phyloP scores from a whole-genome alignment of 1,140 invertebrate genomes.

The Spodoptera frugiperda region DNA sequence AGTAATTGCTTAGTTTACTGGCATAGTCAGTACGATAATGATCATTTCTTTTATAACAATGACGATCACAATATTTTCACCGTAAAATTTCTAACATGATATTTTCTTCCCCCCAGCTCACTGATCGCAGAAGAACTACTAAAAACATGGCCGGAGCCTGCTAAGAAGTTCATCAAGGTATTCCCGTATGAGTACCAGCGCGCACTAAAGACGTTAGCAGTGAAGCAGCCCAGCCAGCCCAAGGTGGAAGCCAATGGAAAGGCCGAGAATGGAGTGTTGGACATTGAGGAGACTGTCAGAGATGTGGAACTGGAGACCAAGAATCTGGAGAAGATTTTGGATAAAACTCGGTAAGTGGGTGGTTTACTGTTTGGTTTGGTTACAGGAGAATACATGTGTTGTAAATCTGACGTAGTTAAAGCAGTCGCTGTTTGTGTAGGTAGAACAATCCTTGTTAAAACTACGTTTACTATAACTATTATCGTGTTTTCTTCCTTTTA shows the following conservation, averaged over 20 bases:
- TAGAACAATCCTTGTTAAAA: no score
- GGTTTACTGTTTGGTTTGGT: no score
- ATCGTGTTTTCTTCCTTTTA: no score
- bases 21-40: no score
- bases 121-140: slow-evolving; percentile 93
- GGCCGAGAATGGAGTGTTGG: slow-evolving; percentile 77
- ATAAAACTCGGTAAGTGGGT: slow-evolving; percentile 92
- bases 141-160: slow-evolving; percentile 92
- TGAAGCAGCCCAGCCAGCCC: slow-evolving; percentile 81
- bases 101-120: slow-evolving; percentile 85
- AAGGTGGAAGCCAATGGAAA: slow-evolving; percentile 70
- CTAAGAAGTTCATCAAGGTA: slow-evolving; percentile 96
- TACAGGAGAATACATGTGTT: no score
- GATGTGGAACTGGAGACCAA: slow-evolving; percentile 90
- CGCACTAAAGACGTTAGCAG: slow-evolving; percentile 92
- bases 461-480: no score
- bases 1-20: no score
- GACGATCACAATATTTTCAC: no score
- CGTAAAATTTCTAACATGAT: no score
- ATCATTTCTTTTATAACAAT: no score
- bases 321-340: slow-evolving; percentile 92
- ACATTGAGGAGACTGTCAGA: slow-evolving; percentile 82
- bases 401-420: no score
- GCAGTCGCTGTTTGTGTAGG: no score
- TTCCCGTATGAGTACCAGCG: slow-evolving; percentile 99